Evolutionary conservation across 2,113 vertebrate species (phyloP).

Genomic region (Chionomys nivalis): DNA sequence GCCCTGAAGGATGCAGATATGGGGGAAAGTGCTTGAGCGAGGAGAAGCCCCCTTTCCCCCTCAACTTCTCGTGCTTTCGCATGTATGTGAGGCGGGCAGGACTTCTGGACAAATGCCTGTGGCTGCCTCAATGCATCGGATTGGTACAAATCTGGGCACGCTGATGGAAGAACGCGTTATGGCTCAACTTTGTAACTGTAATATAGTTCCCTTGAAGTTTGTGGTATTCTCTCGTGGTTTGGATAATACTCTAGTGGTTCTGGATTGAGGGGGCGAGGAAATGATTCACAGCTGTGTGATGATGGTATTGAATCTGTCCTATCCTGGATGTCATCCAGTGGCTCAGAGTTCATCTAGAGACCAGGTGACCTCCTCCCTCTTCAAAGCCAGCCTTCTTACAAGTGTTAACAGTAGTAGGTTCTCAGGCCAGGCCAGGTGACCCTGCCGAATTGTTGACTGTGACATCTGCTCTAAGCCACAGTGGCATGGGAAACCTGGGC

Average conservation of each 20-base stretch:
- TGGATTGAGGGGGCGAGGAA: neutral
- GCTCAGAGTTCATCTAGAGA: neutral
- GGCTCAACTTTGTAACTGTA: neutral
- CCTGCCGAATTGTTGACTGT: neutral
- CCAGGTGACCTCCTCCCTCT: neutral
- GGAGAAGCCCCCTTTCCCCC: neutral
- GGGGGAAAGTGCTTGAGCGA: neutral
- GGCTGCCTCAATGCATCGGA: neutral
- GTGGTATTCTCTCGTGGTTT: neutral
- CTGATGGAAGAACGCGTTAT: neutral
- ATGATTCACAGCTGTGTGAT: neutral
- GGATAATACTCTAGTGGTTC: slow-evolving; percentile 3
- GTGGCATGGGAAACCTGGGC: neutral
- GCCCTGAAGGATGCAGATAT: neutral
- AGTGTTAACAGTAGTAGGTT: neutral
- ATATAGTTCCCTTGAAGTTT: neutral
- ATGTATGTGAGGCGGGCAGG: neutral
- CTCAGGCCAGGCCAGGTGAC: neutral
- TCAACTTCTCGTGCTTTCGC: rapidly evolving
- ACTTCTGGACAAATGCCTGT: slow-evolving; percentile 41
- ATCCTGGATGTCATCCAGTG: neutral
- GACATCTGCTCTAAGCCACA: neutral
- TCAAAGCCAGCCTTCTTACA: neutral
- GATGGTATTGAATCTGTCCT: neutral
- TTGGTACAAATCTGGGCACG: slow-evolving; percentile 14